These are phyloP conservation scores for Callipepla squamata DNA, from an alignment of 2,113 vertebrate genomes.

Conservation along the genomic window DNA sequence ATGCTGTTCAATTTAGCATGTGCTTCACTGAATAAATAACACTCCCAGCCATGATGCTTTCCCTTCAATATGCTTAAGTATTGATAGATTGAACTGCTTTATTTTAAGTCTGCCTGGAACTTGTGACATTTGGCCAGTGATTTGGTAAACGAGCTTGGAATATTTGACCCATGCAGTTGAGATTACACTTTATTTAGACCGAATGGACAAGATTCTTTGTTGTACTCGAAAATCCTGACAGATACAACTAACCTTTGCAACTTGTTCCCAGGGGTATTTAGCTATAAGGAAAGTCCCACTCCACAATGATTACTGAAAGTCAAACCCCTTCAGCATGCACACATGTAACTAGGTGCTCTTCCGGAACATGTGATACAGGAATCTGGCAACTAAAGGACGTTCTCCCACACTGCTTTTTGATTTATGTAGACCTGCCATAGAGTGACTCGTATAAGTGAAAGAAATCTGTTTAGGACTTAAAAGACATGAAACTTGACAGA, in stretches of 20 bases:
- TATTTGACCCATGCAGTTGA: conserved; percentile 69
- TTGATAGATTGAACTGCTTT: conserved; percentile 66
- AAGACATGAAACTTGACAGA: conserved; percentile 47
- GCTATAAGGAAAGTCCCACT: conserved; percentile 1
- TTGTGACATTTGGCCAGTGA: conserved; percentile 74
- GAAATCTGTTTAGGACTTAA: conserved; percentile 49
- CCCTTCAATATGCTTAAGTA: conserved; percentile 70
- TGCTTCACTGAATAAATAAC: conserved; percentile 68
- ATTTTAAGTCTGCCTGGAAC: conserved; percentile 66
- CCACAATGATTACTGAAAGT: conserved; percentile 64
- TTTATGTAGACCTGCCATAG: conserved; percentile 56
- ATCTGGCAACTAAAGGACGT: conserved; percentile 49
- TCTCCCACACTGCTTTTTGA: conserved; percentile 51
- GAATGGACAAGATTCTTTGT: conserved; percentile 69
- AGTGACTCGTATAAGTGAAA: conserved; percentile 23
- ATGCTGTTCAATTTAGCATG: conserved; percentile 61
- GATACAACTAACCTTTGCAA: conserved; percentile 77
- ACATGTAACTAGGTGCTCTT: conserved; percentile 1
- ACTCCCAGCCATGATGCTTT: conserved; percentile 49
- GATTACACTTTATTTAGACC: conserved; percentile 59
- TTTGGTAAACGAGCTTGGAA: conserved; percentile 76
- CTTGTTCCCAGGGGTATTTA: conserved; percentile 64
- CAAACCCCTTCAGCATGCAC: conserved; percentile 25
- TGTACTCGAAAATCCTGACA: conserved; percentile 73
- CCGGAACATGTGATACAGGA: conserved; percentile 39